Percentiles rank a stretch among this genome's conserved stretches.
phyloP scores from a whole-genome alignment of 2,888 invertebrate species.

The Erebia aethiops region DNA sequence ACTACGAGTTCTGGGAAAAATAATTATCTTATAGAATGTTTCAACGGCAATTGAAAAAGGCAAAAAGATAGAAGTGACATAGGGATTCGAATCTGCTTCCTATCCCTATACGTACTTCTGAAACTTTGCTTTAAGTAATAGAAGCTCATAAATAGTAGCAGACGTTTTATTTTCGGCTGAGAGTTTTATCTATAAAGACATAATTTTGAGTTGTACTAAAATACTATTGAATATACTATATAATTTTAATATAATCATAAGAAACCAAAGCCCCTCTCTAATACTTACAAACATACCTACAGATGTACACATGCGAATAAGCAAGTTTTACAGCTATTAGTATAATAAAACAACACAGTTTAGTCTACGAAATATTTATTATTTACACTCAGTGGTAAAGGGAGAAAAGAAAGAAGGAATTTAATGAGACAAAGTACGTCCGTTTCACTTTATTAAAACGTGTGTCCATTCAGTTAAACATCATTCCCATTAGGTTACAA shows the following conservation, averaged over 20 bases:
- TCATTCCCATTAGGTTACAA: slow-evolving; percentile 33
- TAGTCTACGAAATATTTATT: slow-evolving; percentile 64
- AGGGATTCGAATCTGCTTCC: neutral
- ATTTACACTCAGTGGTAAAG: slow-evolving; percentile 56
- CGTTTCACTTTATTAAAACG: slow-evolving; percentile 49
- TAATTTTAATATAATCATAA: too few species aligned
- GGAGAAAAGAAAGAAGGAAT: slow-evolving; percentile 44
- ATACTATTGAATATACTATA: too few species aligned
- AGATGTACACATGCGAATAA: slow-evolving; percentile 46
- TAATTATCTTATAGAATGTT: neutral
- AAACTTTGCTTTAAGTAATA: too few species aligned
- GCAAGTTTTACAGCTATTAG: slow-evolving; percentile 58
- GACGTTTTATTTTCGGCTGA: neutral
- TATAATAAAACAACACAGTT: slow-evolving; percentile 72
- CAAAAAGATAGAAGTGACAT: too few species aligned
- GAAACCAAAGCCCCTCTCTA: slow-evolving; percentile 3
- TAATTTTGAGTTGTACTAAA: too few species aligned
- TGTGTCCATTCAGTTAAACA: slow-evolving; percentile 33
- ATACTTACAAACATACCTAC: slow-evolving; percentile 8
- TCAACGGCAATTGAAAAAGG: too few species aligned
- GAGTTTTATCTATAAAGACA: neutral
- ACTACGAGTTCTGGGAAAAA: neutral
- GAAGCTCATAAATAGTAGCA: neutral
- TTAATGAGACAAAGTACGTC: slow-evolving; percentile 43
- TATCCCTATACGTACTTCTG: neutral